Evolutionary conservation across 2,113 vertebrate species (phyloP).

Genomic region (Paedocypris sp.): DNA sequence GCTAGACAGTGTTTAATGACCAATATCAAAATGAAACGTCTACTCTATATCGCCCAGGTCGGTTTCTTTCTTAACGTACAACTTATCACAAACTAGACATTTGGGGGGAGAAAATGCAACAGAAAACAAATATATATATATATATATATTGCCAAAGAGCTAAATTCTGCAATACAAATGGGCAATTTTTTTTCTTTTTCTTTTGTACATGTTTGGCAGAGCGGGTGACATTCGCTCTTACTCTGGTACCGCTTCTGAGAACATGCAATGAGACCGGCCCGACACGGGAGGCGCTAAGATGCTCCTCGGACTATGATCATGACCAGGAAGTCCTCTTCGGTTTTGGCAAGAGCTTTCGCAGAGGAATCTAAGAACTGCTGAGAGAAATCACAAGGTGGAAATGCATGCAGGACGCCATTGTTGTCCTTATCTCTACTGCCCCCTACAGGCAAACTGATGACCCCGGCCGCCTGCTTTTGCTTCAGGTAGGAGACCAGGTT

Average conservation of each 20-base stretch:
- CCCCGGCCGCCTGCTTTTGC: conserved; percentile 99
- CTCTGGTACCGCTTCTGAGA: conserved; percentile 37
- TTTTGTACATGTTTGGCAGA: conserved; percentile 32
- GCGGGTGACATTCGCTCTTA: conserved; percentile 14
- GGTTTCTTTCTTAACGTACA: conserved; percentile 8
- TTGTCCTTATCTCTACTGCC: conserved; percentile 98
- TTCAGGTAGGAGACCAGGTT: conserved; percentile 99
- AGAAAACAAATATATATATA: conserved; percentile 29
- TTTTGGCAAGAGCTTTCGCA: conserved; percentile 96
- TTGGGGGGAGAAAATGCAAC: conserved; percentile 28
- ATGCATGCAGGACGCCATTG: conserved; percentile 94
- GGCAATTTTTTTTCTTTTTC: background rate
- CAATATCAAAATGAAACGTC: conserved; percentile 21
- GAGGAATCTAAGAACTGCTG: conserved; percentile 98
- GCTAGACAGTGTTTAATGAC: conserved; percentile 19
- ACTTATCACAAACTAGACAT: conserved; percentile 26
- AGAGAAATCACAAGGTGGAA: conserved; percentile 98
- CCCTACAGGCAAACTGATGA: conserved; percentile 96
- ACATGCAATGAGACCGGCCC: conserved; percentile 73
- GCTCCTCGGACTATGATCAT: conserved; percentile 99
- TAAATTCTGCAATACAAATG: conserved; percentile 26
- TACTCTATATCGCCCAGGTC: conserved; percentile 7
- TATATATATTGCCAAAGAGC: conserved; percentile 25
- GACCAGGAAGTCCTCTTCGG: conserved; percentile 97
- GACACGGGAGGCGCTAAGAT: too few species aligned